A percentile compares a stretch with the other conserved stretches of the same genome.
Evolutionary conservation across 2,888 invertebrate genomes (phyloP).

Genomic region (Drosophila kambysellisi): DNA sequence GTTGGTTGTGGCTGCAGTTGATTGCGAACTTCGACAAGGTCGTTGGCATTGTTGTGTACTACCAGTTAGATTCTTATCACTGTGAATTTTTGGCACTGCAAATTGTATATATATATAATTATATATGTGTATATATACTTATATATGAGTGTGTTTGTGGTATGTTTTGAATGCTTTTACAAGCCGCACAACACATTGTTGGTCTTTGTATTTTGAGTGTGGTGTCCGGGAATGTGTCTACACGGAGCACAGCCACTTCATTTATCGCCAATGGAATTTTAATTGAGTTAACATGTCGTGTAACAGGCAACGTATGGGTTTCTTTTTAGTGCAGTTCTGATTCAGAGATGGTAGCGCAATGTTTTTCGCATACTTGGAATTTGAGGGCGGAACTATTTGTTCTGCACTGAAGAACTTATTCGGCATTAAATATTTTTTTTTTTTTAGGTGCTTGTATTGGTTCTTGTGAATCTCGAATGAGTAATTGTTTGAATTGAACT

Average conservation of each 20-base stretch:
- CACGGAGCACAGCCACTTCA: constrained; percentile 53
- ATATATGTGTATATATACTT: constrained; percentile 1
- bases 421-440: background rate
- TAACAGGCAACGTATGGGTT: constrained; percentile 32
- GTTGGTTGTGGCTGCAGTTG: constrained; percentile 5
- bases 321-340: constrained; percentile 26
- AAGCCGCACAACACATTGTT: constrained; percentile 39
- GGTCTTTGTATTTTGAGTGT: constrained; percentile 16
- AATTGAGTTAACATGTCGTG: constrained; percentile 69
- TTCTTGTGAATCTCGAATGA: background rate
- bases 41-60: constrained; percentile 49
- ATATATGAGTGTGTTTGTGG: constrained; percentile 25
- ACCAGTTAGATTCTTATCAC: constrained; percentile 3
- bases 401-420: constrained; percentile 14
- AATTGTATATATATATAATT: constrained; percentile 27
- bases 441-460: background rate
- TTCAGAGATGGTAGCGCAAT: constrained; percentile 33
- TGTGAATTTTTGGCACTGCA: constrained; percentile 67
- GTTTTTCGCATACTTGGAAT: constrained; percentile 7
- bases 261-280: constrained; percentile 67
- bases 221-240: constrained; percentile 40
- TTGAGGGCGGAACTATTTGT: constrained; percentile 14
- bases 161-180: constrained; percentile 57
- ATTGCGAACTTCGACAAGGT: constrained; percentile 52
- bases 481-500: background rate